These are phyloP conservation scores for Saccostrea echinata DNA, from an alignment of 1,140 invertebrate genomes.

Conservation along the genomic window DNA sequence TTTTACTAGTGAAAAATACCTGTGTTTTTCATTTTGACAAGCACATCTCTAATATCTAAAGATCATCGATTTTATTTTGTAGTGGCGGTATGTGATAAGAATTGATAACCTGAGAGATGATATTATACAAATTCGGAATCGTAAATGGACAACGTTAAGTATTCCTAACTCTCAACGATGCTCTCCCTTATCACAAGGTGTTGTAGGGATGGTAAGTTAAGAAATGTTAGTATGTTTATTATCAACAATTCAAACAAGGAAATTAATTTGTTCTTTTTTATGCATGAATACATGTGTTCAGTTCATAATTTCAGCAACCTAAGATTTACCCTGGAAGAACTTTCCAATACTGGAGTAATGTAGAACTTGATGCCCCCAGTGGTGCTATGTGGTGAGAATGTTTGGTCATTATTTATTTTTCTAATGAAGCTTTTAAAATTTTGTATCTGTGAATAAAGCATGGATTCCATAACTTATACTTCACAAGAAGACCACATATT, in stretches of 20 bases:
- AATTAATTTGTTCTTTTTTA: neutral
- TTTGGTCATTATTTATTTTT: too few relatives aligned
- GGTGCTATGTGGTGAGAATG: slow-evolving; percentile 94
- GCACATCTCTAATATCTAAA: too few relatives aligned
- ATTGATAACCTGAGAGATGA: slow-evolving; percentile 95
- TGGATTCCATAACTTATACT: too few relatives aligned
- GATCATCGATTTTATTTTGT: too few relatives aligned
- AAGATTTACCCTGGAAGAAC: slow-evolving; percentile 79
- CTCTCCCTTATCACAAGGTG: slow-evolving; percentile 96
- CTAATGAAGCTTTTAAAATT: too few relatives aligned
- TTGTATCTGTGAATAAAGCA: too few relatives aligned
- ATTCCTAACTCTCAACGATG: slow-evolving; percentile 95
- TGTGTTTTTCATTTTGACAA: too few relatives aligned
- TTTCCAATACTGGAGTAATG: slow-evolving; percentile 98
- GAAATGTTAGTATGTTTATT: neutral
- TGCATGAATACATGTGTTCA: neutral
- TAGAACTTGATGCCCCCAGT: slow-evolving; percentile 97
- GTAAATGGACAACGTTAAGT: slow-evolving; percentile 87
- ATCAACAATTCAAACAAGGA: neutral
- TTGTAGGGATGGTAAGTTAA: slow-evolving; percentile 84
- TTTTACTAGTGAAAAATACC: too few relatives aligned
- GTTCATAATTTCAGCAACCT: slow-evolving; percentile 7
- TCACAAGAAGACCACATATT: too few relatives aligned
- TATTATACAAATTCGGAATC: slow-evolving; percentile 94
- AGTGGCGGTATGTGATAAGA: slow-evolving; percentile 92